Conservation (phyloP, 2,888 invertebrate genomes). For the Hylaea fasciaria region DNA sequence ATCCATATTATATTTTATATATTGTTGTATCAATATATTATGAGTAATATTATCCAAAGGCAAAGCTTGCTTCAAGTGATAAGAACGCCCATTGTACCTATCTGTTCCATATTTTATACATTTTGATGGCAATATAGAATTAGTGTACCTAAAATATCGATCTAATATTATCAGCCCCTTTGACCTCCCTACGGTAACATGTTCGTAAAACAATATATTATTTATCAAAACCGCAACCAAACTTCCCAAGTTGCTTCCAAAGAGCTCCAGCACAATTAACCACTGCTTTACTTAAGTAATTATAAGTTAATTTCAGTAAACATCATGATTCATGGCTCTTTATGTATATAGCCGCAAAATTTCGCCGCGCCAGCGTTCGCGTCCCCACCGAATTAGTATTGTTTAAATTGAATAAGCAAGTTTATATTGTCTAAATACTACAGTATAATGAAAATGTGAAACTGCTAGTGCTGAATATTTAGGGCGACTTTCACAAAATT, state of each 20-base stretch:
- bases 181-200: neutral
- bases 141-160: too few relatives aligned
- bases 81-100: too few relatives aligned
- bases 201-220: slow-evolving; percentile 1
- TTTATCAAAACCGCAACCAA: slow-evolving; percentile 33
- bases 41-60: too few relatives aligned
- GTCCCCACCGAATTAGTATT: slow-evolving; percentile 53
- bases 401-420: slow-evolving; percentile 56
- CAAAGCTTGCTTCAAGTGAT: too few relatives aligned
- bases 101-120: too few relatives aligned
- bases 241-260: slow-evolving; percentile 36
- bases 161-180: too few relatives aligned
- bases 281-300: slow-evolving; percentile 55
- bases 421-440: slow-evolving; percentile 42
- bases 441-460: slow-evolving; percentile 29
- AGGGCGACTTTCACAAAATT: neutral
- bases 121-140: too few relatives aligned
- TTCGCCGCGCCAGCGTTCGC: slow-evolving; percentile 31
- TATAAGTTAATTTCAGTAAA: slow-evolving; percentile 60
- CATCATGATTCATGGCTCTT: slow-evolving; percentile 51
- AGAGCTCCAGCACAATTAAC: slow-evolving; percentile 48
- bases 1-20: too few relatives aligned
- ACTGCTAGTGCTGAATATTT: slow-evolving; percentile 20
- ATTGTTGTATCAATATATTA: too few relatives aligned
- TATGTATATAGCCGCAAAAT: slow-evolving; percentile 48